Percentiles rank a stretch among this genome's conserved stretches.
These are phyloP conservation scores for Atta cephalotes DNA, from an alignment of 1,140 invertebrate genomes.

Conservation along the genomic window DNA sequence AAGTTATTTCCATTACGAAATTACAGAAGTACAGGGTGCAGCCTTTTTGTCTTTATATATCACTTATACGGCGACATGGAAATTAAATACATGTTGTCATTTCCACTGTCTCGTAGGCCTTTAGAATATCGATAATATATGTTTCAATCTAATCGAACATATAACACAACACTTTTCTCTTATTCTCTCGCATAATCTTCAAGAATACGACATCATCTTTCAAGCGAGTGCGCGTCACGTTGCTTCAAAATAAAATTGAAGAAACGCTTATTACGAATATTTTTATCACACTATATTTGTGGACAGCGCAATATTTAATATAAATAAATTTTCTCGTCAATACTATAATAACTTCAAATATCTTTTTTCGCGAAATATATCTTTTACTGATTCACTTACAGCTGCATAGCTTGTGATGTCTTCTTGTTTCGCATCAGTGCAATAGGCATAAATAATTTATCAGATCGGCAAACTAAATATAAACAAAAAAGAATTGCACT, in stretches of 20 bases:
- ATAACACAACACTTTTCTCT: not conserved
- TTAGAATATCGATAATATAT: constrained; percentile 50
- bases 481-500: not conserved
- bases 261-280: constrained; percentile 1
- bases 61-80: not conserved
- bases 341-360: constrained; percentile 5
- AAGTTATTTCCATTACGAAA: constrained; percentile 30
- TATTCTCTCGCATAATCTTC: not conserved
- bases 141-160: constrained; percentile 29
- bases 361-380: not conserved
- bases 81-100: constrained; percentile 19
- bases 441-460: not conserved
- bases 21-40: constrained; percentile 37
- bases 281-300: constrained; percentile 21
- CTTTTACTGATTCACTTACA: not conserved
- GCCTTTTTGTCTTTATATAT: not conserved
- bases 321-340: not conserved
- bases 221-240: not conserved
- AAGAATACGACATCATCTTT: constrained; percentile 3
- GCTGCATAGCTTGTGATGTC: not conserved
- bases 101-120: constrained; percentile 23
- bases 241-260: not conserved
- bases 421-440: not conserved
- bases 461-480: constrained; percentile 2
- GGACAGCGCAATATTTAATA: not conserved